Conservation (phyloP, 2,797 vertebrate genomes). For the Sebastes nivosus region DNA sequence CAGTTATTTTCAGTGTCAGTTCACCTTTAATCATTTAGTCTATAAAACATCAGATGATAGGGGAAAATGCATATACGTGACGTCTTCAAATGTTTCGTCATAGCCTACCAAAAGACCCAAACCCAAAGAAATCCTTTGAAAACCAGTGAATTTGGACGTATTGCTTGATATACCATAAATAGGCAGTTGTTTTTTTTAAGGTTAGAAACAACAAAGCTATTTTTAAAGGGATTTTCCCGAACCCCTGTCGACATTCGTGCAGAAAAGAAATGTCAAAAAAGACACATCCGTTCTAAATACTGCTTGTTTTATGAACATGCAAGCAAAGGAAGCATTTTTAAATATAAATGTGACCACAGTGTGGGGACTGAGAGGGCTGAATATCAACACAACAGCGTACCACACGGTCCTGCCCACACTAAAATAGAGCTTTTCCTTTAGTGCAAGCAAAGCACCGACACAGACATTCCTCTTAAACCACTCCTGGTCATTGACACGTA, state of each 20-base stretch:
- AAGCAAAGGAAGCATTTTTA: background rate
- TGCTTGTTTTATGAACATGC: constrained; percentile 7
- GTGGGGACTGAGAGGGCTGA: constrained; percentile 25
- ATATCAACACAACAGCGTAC: constrained; percentile 12
- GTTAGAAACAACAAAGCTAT: background rate
- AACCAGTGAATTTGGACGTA: background rate
- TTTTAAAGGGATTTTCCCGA: background rate
- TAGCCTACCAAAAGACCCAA: background rate
- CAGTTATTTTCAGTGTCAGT: background rate
- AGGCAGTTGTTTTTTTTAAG: background rate
- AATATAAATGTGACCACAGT: constrained; percentile 36
- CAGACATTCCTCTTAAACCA: constrained; percentile 66
- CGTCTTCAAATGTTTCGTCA: background rate
- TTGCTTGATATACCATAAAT: background rate
- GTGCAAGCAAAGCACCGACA: constrained; percentile 43
- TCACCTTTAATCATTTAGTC: background rate
- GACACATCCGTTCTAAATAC: background rate
- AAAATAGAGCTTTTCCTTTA: constrained; percentile 59
- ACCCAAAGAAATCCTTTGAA: background rate
- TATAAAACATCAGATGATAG: background rate
- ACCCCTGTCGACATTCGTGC: background rate
- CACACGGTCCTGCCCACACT: constrained; percentile 12
- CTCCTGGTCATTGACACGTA: constrained; percentile 74
- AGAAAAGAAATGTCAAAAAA: background rate
- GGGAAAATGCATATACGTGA: background rate